Conservation (phyloP, 2,797 vertebrate species). For the Octomys mimax region DNA sequence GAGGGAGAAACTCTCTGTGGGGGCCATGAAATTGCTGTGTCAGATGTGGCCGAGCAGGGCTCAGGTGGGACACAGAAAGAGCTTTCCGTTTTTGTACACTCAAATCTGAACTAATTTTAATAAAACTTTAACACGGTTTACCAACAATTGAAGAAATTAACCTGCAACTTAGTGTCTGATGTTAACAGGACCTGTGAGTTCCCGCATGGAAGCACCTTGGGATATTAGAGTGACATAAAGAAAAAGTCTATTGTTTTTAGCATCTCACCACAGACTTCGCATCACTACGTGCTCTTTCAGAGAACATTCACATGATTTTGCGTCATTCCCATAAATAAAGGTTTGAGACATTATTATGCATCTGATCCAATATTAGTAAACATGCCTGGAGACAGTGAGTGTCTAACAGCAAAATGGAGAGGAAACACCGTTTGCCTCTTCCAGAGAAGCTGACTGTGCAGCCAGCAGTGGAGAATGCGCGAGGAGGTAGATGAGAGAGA, state of each 20-base stretch:
- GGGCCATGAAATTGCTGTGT: neutral
- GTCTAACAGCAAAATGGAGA: neutral
- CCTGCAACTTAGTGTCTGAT: neutral
- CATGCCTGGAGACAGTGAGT: conserved; percentile 2
- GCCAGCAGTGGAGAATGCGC: neutral
- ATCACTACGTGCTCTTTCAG: neutral
- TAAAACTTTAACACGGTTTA: neutral
- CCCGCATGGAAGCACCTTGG: neutral
- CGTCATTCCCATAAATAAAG: conserved; percentile 44
- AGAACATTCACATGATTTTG: conserved; percentile 35
- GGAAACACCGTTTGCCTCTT: conserved; percentile 2
- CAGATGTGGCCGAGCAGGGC: neutral
- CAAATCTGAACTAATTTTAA: neutral
- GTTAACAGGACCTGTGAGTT: neutral
- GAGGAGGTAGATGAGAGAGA: conserved; percentile 43
- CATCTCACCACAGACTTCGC: neutral
- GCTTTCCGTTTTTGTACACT: neutral
- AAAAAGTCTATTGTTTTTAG: conserved; percentile 3
- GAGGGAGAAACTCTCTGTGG: neutral
- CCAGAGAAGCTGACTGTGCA: neutral
- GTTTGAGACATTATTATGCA: conserved; percentile 46
- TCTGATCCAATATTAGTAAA: conserved; percentile 71
- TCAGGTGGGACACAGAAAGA: neutral
- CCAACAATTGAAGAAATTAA: neutral
- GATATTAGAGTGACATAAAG: neutral